Conservation (phyloP, 1,140 invertebrate species). For the Agraylea sexmaculata region DNA sequence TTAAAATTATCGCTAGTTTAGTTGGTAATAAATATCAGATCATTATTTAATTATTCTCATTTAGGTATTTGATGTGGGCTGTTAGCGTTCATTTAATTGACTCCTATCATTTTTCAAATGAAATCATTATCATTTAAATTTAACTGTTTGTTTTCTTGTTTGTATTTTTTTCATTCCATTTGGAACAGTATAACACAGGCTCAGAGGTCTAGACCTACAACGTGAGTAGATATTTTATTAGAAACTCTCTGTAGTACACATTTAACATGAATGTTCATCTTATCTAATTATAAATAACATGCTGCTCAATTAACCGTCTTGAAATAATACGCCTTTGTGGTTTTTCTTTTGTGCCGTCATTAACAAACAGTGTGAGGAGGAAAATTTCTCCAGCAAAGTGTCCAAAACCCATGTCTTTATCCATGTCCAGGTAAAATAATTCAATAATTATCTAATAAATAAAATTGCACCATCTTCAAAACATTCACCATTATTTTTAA, state of each 20-base stretch:
- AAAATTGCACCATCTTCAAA: too few relatives aligned
- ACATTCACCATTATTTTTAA: too few relatives aligned
- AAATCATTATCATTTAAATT: too few relatives aligned
- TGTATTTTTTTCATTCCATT: too few relatives aligned
- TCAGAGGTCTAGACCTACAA: slow-evolving; percentile 40
- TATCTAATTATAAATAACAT: background rate
- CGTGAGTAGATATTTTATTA: slow-evolving; percentile 31
- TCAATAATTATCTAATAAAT: too few relatives aligned
- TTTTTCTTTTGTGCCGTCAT: background rate
- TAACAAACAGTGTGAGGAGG: slow-evolving; percentile 49
- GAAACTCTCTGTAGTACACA: background rate
- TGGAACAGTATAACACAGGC: slow-evolving; percentile 39
- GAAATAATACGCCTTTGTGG: background rate
- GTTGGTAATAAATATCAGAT: too few relatives aligned
- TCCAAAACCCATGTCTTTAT: slow-evolving; percentile 39
- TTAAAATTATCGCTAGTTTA: too few relatives aligned
- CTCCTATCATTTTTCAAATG: too few relatives aligned
- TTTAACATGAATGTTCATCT: background rate
- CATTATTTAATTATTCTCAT: too few relatives aligned
- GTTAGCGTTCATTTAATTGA: slow-evolving; percentile 7
- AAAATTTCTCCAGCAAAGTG: slow-evolving; percentile 56
- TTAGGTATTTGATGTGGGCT: background rate
- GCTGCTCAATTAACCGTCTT: background rate
- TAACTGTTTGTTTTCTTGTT: too few relatives aligned
- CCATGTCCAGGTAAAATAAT: slow-evolving; percentile 42